Base-by-base conservation (phyloP, 1,140 invertebrate species). In the Tribolium castaneum region DNA sequence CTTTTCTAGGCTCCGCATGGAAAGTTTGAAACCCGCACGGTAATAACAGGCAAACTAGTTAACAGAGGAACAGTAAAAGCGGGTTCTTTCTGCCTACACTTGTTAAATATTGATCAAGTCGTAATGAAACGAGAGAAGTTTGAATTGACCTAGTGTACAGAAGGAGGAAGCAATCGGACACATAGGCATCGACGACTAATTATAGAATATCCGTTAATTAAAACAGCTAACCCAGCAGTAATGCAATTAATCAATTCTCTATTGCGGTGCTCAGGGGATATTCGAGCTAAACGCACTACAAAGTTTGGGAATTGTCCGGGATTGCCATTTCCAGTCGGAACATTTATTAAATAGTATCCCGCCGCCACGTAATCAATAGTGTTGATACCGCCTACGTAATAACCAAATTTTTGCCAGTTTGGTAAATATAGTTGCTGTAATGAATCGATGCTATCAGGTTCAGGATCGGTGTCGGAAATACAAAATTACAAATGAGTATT, bases 181-280 rank as follows among this genome's bases (percentile, higher is more conserved):
- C 7, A 45, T 73, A 12, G 51, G 56, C 77, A 66, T 51, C 51
- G 77, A 19, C 77, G 52, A 78, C 72, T 78, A 78, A 78, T 78
- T 78, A 78, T 70, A 75, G 77, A 78, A 78, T 78, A 78, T 78
- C 77, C 77, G 77, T 78, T 78, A 75, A 78, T 78, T 78, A 78
- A 78, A 78, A 78, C 72, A 70, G 56, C 72, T 12, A 74, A 59
- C 71, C 52, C 19, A 16, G 35, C 77, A 78, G 62, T 70, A 78
- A 78, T 78, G 70, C 77, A 54, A 66, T 78, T 78, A 78, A 70
- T 75, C 77, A 75, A 75, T 78, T 70, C 59, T 52, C 56, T 78
- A 34, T 35, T 35, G 25, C 39, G 71, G 45, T 35, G 49, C 45
- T 30, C 39, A 30, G 49, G 50, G 71, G 71, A 52, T 35, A 52